Evolutionary conservation across 2,113 vertebrate species (phyloP).

Genomic region (Echinops telfairi): DNA sequence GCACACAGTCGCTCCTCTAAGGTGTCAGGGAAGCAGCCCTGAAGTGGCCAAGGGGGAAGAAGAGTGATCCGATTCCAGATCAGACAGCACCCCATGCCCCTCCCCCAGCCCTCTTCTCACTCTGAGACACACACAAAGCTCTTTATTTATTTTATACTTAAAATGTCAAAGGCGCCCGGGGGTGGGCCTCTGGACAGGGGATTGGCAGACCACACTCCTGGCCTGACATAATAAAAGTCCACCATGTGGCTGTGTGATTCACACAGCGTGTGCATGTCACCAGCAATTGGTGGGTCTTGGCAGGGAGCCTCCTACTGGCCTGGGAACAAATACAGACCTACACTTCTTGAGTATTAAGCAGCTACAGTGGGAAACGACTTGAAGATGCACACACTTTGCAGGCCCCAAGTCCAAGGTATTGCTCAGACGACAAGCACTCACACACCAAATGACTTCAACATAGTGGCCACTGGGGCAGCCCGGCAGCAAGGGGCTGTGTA

Average conservation of each 20-base stretch:
- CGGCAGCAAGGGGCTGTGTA: not conserved
- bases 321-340: conserved; percentile 57
- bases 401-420: not conserved
- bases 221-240: conserved; percentile 55
- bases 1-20: not conserved
- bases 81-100: not conserved
- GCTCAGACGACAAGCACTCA: not conserved
- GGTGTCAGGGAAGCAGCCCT: not conserved
- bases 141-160: conserved; percentile 66
- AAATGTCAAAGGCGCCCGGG: conserved; percentile 44
- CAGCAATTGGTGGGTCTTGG: conserved; percentile 69
- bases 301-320: conserved; percentile 75
- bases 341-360: conserved; percentile 14
- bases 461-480: rapidly evolving
- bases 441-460: not conserved
- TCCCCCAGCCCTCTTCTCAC: not conserved
- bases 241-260: conserved; percentile 70
- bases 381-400: not conserved
- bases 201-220: not conserved
- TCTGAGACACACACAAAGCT: conserved; percentile 43
- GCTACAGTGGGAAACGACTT: not conserved
- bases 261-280: conserved; percentile 69
- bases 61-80: not conserved
- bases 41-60: not conserved
- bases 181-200: not conserved